Base-by-base conservation (phyloP, 2,888 invertebrate genomes). In the Oligia strigilis region DNA sequence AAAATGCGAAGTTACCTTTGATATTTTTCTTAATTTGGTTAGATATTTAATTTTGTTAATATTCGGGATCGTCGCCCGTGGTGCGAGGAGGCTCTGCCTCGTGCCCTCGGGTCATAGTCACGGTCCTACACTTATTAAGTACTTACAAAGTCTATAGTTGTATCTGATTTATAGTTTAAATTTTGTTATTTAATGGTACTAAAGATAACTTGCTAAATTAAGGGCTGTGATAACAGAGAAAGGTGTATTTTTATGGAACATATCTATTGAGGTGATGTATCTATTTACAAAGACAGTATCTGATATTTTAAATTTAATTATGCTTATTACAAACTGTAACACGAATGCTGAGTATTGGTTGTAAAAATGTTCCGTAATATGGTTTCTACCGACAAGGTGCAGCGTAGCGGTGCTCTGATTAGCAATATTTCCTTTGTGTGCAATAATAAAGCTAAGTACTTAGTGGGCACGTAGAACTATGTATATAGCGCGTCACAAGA, bases 211-310 rank as follows among this genome's bases (percentile, higher is more conserved):
- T 92, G 93, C 94, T 93, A 93, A 93, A 93, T 93, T 93, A 93
- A 92, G 95, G 96, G 96, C 96, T 96, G 96, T 96, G 96, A 96
- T 96, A 94, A 92, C 92, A 93, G 92, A 94, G 92, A 93, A 93
- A 91, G 93, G 92, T 93, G 92, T 94, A 94, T 93, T 93, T 93
- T 92, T 92, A 90, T 91, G 90, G 89, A 92, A 93, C 94, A 95
- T 94, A 95, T 95, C 95, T 92, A 91, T 87, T 84, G 87, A 87
- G 87, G 90, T 89, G 88, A 90, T 90, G 88, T 89, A 88, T 86
- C 70, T 90, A 86, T 91, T 87, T 90, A 87, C 83, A 90, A 88
- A 88, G 87, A 90, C 76, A 85, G 87, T 89, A 86, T 86, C 83
- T 83, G 84, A 88, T 88, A 89, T 82, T 85, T 80, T 81, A 87